Evolutionary conservation across 2,888 invertebrate species (phyloP), one percentile per base, ranked within the genome.

Genomic region (Eucriotettix oculatus): DNA sequence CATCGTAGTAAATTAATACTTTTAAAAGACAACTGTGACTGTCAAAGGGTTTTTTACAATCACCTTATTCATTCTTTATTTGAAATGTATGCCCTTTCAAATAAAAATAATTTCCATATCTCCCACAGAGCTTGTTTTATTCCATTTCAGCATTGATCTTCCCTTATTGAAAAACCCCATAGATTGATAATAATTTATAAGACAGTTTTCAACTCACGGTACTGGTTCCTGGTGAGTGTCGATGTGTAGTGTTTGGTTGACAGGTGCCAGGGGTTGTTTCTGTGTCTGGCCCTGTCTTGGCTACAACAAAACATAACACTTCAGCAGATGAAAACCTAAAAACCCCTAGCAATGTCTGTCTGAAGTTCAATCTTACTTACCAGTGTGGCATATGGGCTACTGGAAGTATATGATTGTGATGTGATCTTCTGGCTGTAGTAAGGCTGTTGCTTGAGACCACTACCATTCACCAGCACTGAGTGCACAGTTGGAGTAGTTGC

Each of bases 161-260:
- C n/a, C n/a, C n/a, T n/a, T n/a, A n/a, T n/a, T n/a, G n/a, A n/a
- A n/a, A n/a, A n/a, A n/a, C n/a, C n/a, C n/a, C n/a, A n/a, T n/a
- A 29, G 29, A 29, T 1, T 58, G 10, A 29, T 10, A 12, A 52
- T 0, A 48, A 40, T 10, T 42, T 10, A 41, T 16, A 58, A 29
- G 16, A 2, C 42, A 63, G 57, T 43, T 56, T 54, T 63, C 41
- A 41, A 84, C 87, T 85, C 74, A 91, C 90, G 90, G 86, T 69
- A 90, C 78, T 60, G 90, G 90, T 71, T 90, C 90, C 42, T 87
- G 85, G 69, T 87, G 88, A 58, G 91, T 91, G 70, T 92, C 90
- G 68, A 92, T 87, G 73, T 90, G 91, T 61, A 92, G 76, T 10
- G 88, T 85, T 74, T 91, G 89, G 66, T 84, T 83, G 68, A 83